Conservation (phyloP, 2,888 invertebrate species). For the Candidula unifasciata region DNA sequence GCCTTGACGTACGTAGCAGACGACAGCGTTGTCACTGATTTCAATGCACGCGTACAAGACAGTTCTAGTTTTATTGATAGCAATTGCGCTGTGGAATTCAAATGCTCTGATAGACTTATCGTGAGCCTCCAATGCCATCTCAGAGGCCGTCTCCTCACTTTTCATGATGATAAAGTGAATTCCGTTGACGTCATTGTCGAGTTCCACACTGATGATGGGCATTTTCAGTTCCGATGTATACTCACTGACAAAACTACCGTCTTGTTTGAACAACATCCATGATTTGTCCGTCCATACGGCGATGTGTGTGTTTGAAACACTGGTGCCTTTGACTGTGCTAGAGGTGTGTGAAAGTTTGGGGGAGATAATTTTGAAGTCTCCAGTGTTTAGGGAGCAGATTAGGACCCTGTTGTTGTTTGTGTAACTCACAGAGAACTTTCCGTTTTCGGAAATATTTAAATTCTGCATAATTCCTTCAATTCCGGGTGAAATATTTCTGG, state of each 20-base stretch:
- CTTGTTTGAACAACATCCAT: conserved; percentile 70
- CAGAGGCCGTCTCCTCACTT: conserved; percentile 68
- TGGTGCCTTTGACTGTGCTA: conserved; percentile 70
- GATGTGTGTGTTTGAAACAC: conserved; percentile 71
- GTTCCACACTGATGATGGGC: conserved; percentile 64
- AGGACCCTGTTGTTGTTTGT: conserved; percentile 97
- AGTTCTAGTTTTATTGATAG: conserved; percentile 67
- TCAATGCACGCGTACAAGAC: conserved; percentile 76
- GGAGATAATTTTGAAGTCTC: conserved; percentile 91
- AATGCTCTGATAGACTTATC: conserved; percentile 72
- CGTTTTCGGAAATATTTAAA: conserved; percentile 93
- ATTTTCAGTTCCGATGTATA: conserved; percentile 66
- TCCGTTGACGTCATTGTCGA: conserved; percentile 59
- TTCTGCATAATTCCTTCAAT: conserved; percentile 95
- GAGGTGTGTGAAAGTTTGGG: conserved; percentile 86
- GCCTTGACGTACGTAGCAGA: conserved; percentile 70
- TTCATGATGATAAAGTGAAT: conserved; percentile 67
- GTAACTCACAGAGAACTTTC: conserved; percentile 95
- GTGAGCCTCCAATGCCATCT: conserved; percentile 73
- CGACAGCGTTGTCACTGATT: conserved; percentile 76
- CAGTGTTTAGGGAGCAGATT: conserved; percentile 93
- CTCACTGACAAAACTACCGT: conserved; percentile 62
- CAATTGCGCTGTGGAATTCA: conserved; percentile 77
- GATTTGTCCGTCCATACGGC: conserved; percentile 70
- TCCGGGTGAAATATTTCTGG: conserved; percentile 90